These are phyloP conservation scores for Thaleichthys pacificus DNA, from an alignment of 2,797 vertebrate species.

Conservation along the genomic window DNA sequence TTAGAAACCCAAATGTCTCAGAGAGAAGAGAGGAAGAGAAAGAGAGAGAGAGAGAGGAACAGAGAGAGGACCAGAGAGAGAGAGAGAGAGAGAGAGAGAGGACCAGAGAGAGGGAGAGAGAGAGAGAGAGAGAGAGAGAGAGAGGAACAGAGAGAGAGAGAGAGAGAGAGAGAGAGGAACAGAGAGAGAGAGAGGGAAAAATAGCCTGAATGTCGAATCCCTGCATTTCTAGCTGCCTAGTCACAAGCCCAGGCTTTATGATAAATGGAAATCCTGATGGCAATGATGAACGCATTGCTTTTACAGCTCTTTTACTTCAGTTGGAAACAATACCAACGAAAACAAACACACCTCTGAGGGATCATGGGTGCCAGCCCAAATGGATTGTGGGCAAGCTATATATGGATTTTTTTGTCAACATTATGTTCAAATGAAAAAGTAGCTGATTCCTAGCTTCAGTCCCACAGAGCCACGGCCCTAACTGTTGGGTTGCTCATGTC, in stretches of 20 bases:
- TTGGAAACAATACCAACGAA: constrained; percentile 19
- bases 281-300: constrained; percentile 15
- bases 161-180: too few relatives aligned
- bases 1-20: constrained; percentile 49
- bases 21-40: not conserved
- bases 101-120: too few relatives aligned
- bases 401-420: constrained; percentile 36
- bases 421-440: constrained; percentile 47
- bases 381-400: constrained; percentile 33
- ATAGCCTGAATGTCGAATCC: too few relatives aligned
- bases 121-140: too few relatives aligned
- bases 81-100: not conserved
- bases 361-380: constrained; percentile 14
- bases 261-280: not conserved
- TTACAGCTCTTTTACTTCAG: constrained; percentile 11
- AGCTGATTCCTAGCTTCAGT: constrained; percentile 40
- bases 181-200: too few relatives aligned
- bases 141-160: too few relatives aligned
- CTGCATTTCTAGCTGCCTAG: too few relatives aligned
- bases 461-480: constrained; percentile 36
- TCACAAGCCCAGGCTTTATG: not conserved
- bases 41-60: not conserved
- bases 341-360: constrained; percentile 17
- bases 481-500: constrained; percentile 46
- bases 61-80: too few relatives aligned